These are phyloP conservation scores for Neoarius graeffei DNA, from an alignment of 2,113 vertebrate species.

Conservation along the genomic window DNA sequence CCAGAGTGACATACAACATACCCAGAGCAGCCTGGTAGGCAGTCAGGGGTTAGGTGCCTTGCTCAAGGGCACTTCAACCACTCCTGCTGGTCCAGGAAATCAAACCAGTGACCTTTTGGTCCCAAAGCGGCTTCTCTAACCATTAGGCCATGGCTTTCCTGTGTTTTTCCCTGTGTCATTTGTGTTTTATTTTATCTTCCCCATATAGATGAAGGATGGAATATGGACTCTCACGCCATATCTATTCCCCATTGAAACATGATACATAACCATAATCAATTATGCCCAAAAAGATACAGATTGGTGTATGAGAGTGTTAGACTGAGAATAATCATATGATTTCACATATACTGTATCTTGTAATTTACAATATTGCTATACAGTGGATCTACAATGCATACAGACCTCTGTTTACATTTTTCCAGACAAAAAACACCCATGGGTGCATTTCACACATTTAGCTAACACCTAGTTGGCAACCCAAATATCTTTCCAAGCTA, in stretches of 20 bases:
- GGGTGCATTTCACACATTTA: no score
- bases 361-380: neutral
- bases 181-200: neutral
- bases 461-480: neutral
- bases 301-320: neutral
- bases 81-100: no score
- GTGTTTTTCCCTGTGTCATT: neutral
- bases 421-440: neutral
- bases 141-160: no score
- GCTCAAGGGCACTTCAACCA: no score
- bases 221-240: neutral
- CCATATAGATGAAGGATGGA: neutral
- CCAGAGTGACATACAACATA: no score
- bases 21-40: no score
- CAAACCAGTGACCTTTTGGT: no score
- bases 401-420: neutral
- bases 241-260: neutral
- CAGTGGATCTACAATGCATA: neutral
- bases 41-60: no score
- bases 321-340: neutral
- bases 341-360: neutral
- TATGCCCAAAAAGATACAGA: neutral
- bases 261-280: neutral
- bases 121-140: no score
- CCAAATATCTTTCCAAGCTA: neutral